A percentile compares a stretch with the other conserved stretches of the same genome.
These are phyloP conservation scores for Oxytorus armatus DNA, from an alignment of 2,888 invertebrate genomes.

Conservation along the genomic window DNA sequence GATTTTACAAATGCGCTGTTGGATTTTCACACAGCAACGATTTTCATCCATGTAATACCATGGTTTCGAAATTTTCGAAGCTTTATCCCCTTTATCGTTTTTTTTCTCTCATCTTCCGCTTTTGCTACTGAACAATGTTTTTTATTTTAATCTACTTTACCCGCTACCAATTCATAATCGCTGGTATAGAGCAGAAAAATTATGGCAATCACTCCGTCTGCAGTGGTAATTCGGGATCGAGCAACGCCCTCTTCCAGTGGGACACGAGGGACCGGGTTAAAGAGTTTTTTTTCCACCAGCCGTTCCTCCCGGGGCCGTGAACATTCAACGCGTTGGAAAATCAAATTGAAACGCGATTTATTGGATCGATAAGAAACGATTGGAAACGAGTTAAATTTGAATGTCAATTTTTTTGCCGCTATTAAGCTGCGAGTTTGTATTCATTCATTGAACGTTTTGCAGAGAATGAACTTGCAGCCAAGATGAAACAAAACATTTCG, in stretches of 20 bases:
- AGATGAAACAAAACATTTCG: no score
- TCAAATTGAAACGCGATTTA: not conserved
- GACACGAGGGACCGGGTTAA: not conserved
- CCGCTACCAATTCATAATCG: not conserved
- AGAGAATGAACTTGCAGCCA: no score
- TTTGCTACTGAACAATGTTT: not conserved
- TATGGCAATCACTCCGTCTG: slow-evolving; percentile 28
- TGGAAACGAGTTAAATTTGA: not conserved
- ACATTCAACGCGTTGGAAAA: not conserved
- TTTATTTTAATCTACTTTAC: slow-evolving; percentile 2
- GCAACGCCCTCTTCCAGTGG: not conserved
- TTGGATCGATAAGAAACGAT: not conserved
- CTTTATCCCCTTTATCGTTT: slow-evolving; percentile 23
- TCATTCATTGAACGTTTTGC: no score
- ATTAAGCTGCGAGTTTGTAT: no score
- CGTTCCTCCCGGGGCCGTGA: no score
- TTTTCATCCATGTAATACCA: slow-evolving; percentile 24
- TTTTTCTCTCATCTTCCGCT: slow-evolving; percentile 6
- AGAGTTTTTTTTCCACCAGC: not conserved
- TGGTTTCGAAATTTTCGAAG: slow-evolving; percentile 19
- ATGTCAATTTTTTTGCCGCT: not conserved
- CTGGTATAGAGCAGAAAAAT: slow-evolving; percentile 11
- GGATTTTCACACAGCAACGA: slow-evolving; percentile 34
- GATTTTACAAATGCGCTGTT: slow-evolving; percentile 17
- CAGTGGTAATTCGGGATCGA: not conserved